A percentile compares a stretch with the other conserved stretches of the same genome.
Conservation (phyloP, 2,113 vertebrate species). For the Coptodon bakossiorum region DNA sequence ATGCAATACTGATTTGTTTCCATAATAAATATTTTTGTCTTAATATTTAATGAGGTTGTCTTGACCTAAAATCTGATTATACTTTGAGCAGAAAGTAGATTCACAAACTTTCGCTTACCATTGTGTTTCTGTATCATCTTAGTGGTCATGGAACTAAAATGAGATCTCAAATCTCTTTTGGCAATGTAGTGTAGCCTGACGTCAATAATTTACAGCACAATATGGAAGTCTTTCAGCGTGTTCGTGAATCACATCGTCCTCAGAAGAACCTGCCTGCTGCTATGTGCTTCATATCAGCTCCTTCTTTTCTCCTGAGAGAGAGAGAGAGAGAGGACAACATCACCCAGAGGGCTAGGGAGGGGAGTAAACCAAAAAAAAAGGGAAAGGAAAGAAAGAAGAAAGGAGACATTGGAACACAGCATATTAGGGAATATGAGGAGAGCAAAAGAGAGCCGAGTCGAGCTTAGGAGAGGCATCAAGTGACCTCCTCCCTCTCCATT, state of each 20-base stretch:
- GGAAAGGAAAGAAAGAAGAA: constrained; percentile 25
- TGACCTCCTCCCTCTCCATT: constrained; percentile 65
- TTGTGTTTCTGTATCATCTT: not conserved
- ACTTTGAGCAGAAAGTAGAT: not conserved
- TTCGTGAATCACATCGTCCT: not conserved
- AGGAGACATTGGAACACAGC: constrained; percentile 14
- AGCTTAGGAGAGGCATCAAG: constrained; percentile 57
- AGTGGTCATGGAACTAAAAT: not conserved
- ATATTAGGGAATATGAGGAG: constrained; percentile 53
- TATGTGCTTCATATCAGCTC: constrained; percentile 7
- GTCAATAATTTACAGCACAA: not conserved
- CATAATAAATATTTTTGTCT: not conserved
- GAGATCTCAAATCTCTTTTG: not conserved
- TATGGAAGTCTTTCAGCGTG: not conserved
- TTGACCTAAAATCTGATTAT: not conserved
- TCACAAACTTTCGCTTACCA: not conserved
- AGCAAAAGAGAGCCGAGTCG: constrained; percentile 33
- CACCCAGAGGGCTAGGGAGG: constrained; percentile 44
- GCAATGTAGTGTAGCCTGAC: not conserved
- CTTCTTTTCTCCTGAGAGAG: constrained; percentile 13
- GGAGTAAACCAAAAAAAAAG: not conserved
- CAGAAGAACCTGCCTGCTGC: not conserved
- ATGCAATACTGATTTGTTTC: not conserved
- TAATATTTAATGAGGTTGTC: not conserved
- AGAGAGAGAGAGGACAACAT: constrained; percentile 28